These are phyloP conservation scores for Eledone cirrhosa DNA, from an alignment of 2,888 invertebrate genomes.

Conservation along the genomic window DNA sequence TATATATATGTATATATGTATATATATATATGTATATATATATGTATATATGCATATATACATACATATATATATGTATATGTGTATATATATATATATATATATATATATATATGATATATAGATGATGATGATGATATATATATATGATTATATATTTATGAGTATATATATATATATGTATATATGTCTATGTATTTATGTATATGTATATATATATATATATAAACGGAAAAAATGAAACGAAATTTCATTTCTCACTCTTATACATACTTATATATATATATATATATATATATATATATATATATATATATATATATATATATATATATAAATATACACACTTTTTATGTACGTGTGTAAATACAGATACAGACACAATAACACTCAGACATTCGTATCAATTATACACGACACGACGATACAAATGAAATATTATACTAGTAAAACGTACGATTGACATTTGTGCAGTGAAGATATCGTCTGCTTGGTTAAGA, in stretches of 20 bases:
- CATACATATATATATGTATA: neutral
- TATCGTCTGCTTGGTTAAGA: too few species aligned
- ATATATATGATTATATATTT: neutral
- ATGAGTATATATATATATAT: neutral
- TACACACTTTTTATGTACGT: neutral
- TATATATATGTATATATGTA: neutral
- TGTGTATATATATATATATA: neutral
- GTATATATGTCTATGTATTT: neutral
- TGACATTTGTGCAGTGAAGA: too few species aligned
- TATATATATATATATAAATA: neutral
- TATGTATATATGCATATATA: conserved; percentile 2
- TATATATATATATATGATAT: neutral
- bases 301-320: neutral
- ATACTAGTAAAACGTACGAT: neutral
- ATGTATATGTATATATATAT: neutral
- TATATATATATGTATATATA: conserved; percentile 2
- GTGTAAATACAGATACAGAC: neutral
- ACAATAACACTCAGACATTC: neutral
- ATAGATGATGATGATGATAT: neutral
- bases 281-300: neutral
- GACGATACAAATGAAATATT: neutral
- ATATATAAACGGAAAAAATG: neutral
- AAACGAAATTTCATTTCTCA: too few species aligned
- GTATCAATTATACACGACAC: neutral
- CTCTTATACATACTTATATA: neutral